Evolutionary conservation across 2,888 invertebrate species (phyloP).

Genomic region (Nysson spinosus): DNA sequence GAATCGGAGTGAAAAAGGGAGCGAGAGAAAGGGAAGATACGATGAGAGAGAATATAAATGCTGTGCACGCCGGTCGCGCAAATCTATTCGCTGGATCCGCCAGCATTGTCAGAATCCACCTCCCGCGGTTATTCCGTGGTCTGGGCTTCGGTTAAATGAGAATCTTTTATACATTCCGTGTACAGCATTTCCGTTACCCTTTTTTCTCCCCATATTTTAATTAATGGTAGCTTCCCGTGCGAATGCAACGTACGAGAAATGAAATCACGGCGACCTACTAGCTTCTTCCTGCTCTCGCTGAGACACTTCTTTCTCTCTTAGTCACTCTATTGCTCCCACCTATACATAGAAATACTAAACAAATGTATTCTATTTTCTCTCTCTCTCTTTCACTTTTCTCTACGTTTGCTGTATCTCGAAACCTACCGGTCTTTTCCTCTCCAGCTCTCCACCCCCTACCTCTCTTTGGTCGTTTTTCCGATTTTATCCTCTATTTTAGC

Average conservation of each 20-base stretch:
- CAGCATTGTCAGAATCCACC: conserved; percentile 61
- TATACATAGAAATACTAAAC: conserved; percentile 3
- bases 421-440: too few relatives aligned
- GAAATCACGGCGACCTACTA: conserved; percentile 54
- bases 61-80: conserved; percentile 54
- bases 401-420: too few relatives aligned
- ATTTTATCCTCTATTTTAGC: background rate
- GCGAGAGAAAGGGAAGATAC: background rate
- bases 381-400: background rate
- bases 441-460: too few relatives aligned
- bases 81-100: conserved; percentile 60
- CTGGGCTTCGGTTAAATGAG: conserved; percentile 64
- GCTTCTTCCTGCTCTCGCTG: conserved; percentile 15
- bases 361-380: conserved; percentile 1
- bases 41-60: conserved; percentile 48
- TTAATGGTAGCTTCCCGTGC: conserved; percentile 63
- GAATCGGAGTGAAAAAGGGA: background rate
- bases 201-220: conserved; percentile 65
- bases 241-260: conserved; percentile 55
- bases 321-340: background rate
- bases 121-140: conserved; percentile 49
- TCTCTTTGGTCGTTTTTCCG: too few relatives aligned
- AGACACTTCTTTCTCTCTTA: conserved; percentile 5
- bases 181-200: conserved; percentile 60
- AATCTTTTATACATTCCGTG: conserved; percentile 68